Percentiles rank a stretch among this genome's conserved stretches.
Evolutionary conservation across 1,140 invertebrate species (phyloP).

Genomic region (Sminthurides bifidus): DNA sequence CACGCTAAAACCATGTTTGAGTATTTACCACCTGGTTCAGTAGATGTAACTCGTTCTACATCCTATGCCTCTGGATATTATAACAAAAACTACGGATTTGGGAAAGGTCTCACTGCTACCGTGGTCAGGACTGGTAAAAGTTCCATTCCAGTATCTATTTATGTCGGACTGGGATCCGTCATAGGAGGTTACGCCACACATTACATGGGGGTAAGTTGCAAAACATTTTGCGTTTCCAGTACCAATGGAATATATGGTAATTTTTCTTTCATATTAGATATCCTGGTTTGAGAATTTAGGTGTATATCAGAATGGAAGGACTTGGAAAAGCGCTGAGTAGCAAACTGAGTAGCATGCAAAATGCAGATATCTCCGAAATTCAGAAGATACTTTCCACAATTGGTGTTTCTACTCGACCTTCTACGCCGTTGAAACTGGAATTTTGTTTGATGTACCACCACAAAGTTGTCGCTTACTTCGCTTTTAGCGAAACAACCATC

Average conservation of each 20-base stretch:
- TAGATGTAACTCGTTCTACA: conserved; percentile 20
- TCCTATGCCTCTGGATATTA: conserved; percentile 25
- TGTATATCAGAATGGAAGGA: conserved; percentile 27
- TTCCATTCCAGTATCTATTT: conserved; percentile 22
- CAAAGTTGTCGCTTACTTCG: conserved; percentile 15
- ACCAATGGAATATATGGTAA: neutral
- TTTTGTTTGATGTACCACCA: conserved; percentile 8
- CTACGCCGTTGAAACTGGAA: conserved; percentile 21
- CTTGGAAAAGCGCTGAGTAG: conserved; percentile 17
- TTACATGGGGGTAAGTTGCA: conserved; percentile 20
- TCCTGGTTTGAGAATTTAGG: conserved; percentile 10
- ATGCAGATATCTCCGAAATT: conserved; percentile 19
- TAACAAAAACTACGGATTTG: conserved; percentile 22
- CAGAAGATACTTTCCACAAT: conserved; percentile 16
- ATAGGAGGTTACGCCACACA: conserved; percentile 18
- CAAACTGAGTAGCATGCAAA: conserved; percentile 3
- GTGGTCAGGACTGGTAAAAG: conserved; percentile 21
- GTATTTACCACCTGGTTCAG: conserved; percentile 25
- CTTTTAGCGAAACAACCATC: conserved; percentile 21
- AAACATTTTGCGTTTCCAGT: neutral
- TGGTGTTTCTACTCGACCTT: conserved; percentile 4
- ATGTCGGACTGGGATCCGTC: conserved; percentile 13
- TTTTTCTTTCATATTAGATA: neutral
- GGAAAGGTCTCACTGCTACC: conserved; percentile 3
- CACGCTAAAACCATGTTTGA: conserved; percentile 24